Conservation (phyloP, 1,140 invertebrate species). For the Spodoptera litura region DNA sequence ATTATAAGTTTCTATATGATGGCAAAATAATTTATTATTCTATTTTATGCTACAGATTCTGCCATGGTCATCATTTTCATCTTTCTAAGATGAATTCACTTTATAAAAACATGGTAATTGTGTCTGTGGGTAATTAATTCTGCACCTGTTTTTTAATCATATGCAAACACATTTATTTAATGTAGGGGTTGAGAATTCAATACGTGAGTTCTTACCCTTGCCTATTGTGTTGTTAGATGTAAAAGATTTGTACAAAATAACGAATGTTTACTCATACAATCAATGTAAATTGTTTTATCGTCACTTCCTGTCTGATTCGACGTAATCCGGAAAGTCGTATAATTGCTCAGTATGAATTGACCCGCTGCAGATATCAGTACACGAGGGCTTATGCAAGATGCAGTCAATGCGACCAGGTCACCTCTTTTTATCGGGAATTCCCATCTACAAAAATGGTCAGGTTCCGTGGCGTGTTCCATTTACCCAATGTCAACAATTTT, state of each 20-base stretch:
- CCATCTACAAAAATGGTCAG: constrained; percentile 19
- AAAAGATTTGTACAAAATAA: not conserved
- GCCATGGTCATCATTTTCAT: no score
- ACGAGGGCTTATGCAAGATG: constrained; percentile 14
- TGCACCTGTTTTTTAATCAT: no score
- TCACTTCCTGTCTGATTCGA: constrained; percentile 29
- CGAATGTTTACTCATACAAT: not conserved
- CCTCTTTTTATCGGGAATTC: constrained; percentile 8
- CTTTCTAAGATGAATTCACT: no score
- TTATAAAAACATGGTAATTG: no score
- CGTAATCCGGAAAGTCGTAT: constrained; percentile 25
- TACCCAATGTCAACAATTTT: constrained; percentile 34
- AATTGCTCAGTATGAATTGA: not conserved
- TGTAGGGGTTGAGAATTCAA: not conserved
- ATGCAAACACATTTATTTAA: constrained; percentile 10
- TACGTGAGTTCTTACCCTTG: no score
- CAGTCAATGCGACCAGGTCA: constrained; percentile 16
- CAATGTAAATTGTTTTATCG: constrained; percentile 21
- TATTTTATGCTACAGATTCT: not conserved
- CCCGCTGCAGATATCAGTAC: not conserved
- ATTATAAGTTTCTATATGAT: not conserved
- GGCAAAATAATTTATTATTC: not conserved
- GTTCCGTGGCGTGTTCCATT: constrained; percentile 32
- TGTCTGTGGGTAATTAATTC: no score
- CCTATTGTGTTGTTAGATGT: not conserved